Percentiles rank a stretch among this genome's conserved stretches.
These are phyloP conservation scores for Parnassius mnemosyne DNA, from an alignment of 2,888 invertebrate genomes.

Conservation along the genomic window DNA sequence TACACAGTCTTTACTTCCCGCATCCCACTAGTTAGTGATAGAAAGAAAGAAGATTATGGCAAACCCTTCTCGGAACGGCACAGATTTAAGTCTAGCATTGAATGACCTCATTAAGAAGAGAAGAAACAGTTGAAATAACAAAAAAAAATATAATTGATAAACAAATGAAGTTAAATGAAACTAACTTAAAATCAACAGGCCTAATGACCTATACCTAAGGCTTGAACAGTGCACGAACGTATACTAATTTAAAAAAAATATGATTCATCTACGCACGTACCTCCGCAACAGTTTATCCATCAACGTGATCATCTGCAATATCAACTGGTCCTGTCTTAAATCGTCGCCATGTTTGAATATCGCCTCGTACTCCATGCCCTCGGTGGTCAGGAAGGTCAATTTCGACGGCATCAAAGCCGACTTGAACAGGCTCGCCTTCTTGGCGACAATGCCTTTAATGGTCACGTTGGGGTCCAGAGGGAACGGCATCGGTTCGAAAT, in stretches of 20 bases:
- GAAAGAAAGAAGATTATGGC: too few relatives aligned
- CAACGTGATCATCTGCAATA: constrained; percentile 97
- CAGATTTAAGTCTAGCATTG: too few relatives aligned
- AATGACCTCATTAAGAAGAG: too few relatives aligned
- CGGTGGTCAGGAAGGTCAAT: constrained; percentile 91
- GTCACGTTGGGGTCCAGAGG: constrained; percentile 95
- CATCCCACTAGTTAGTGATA: too few relatives aligned
- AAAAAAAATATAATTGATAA: too few relatives aligned
- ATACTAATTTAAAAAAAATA: background rate
- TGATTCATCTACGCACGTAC: constrained; percentile 17
- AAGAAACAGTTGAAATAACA: too few relatives aligned
- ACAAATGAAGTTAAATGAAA: too few relatives aligned
- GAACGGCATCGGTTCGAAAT: constrained; percentile 95
- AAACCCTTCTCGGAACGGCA: too few relatives aligned
- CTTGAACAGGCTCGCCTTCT: constrained; percentile 96
- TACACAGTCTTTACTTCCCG: too few relatives aligned
- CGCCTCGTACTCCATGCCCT: constrained; percentile 92
- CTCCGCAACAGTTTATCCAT: constrained; percentile 97
- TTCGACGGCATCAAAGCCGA: constrained; percentile 97
- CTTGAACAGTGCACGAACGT: too few relatives aligned
- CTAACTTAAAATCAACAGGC: too few relatives aligned
- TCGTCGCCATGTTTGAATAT: constrained; percentile 99
- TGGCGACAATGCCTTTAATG: constrained; percentile 93
- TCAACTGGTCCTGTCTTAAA: constrained; percentile 97
- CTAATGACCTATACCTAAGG: too few relatives aligned